These are phyloP conservation scores for Ia io DNA, from an alignment of 2,113 vertebrate species.

Conservation along the genomic window DNA sequence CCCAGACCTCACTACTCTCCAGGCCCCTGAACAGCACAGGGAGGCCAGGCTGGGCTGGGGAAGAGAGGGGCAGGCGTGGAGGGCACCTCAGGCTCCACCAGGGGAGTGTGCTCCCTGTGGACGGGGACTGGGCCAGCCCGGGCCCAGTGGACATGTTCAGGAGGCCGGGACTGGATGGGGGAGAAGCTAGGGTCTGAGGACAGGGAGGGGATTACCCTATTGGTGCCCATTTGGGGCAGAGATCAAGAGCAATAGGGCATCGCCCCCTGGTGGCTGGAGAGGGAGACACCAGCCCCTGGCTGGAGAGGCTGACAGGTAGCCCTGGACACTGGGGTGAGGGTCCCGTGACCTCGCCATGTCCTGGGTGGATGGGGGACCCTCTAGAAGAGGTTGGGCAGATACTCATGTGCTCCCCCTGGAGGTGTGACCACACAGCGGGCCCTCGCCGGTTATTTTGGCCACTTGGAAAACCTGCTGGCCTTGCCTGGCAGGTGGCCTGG, in stretches of 20 bases:
- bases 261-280: not conserved
- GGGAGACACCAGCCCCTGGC: not conserved
- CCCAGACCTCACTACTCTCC: not conserved
- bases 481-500: not conserved
- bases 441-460: not conserved
- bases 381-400: not conserved
- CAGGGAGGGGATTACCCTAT: no score
- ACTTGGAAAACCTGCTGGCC: not conserved
- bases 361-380: not conserved
- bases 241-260: not conserved
- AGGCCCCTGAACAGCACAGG: not conserved
- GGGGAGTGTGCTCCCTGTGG: not conserved
- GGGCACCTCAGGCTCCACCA: not conserved
- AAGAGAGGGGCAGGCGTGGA: no score
- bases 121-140: not conserved
- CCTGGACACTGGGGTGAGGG: not conserved
- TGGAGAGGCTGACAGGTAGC: not conserved
- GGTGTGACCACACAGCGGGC: not conserved
- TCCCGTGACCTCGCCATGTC: not conserved
- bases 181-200: not conserved
- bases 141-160: not conserved
- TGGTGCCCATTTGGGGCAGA: not conserved
- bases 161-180: no score
- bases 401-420: not conserved
- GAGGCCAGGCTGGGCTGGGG: not conserved